phyloP scores from a whole-genome alignment of 2,113 vertebrate species.

The Nannospalax galili region DNA sequence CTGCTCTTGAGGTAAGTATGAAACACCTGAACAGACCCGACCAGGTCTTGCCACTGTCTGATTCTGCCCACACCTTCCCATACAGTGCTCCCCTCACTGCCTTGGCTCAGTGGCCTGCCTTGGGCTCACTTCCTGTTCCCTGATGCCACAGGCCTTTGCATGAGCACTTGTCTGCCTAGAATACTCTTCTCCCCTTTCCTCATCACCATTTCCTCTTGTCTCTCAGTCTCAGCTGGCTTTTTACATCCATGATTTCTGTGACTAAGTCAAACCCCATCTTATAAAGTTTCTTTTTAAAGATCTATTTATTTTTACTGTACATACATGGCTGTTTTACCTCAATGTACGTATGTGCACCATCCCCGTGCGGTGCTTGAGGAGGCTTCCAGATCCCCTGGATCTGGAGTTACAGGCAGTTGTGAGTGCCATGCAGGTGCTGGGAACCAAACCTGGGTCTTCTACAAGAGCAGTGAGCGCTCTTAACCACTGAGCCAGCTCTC shows the following conservation, averaged over 20 bases:
- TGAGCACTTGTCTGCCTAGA: not conserved
- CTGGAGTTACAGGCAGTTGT: no score
- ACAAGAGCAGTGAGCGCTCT: no score
- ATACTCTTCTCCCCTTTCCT: not conserved
- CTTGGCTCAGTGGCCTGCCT: not conserved
- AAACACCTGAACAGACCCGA: not conserved
- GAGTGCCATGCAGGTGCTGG: no score
- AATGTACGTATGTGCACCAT: no score
- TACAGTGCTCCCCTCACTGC: not conserved
- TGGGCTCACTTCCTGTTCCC: not conserved
- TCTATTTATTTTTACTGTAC: no score
- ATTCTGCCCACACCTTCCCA: not conserved
- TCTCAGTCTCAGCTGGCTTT: not conserved
- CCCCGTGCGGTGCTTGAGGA: no score
- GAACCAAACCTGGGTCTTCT: no score
- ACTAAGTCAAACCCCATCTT: not conserved
- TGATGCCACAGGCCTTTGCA: not conserved
- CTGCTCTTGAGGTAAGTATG: constrained; percentile 21
- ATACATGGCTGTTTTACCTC: no score
- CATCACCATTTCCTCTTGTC: not conserved
- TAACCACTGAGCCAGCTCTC: no score
- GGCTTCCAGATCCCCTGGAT: no score
- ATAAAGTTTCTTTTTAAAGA: not conserved
- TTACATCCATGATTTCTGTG: not conserved
- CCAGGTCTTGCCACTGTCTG: not conserved